Percentiles rank a stretch among this genome's conserved stretches.
phyloP scores from a whole-genome alignment of 2,113 vertebrate genomes.

The Monarcha castaneiventris region DNA sequence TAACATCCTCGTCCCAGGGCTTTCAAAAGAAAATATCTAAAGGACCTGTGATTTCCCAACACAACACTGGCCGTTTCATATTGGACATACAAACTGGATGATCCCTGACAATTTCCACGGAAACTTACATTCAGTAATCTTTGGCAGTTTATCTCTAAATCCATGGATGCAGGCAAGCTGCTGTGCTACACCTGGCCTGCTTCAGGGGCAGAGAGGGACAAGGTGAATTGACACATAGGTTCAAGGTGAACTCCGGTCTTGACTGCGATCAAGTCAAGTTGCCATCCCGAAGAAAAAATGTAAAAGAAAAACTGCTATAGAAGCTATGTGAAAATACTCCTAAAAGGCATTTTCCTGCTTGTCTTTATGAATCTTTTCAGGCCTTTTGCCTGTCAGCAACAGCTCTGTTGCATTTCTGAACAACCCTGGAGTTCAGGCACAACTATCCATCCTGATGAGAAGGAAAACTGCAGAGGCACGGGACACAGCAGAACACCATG shows the following conservation, averaged over 20 bases:
- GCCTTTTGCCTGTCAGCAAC: neutral
- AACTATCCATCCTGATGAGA: neutral
- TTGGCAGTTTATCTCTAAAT: neutral
- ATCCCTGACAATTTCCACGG: neutral
- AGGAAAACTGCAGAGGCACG: neutral
- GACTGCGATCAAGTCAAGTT: neutral
- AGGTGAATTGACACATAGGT: neutral
- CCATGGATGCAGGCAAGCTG: neutral
- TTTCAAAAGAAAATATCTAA: neutral
- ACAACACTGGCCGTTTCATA: neutral
- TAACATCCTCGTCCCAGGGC: neutral
- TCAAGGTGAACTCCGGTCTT: neutral
- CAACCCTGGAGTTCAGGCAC: neutral
- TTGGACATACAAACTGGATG: rapidly evolving
- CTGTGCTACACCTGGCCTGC: neutral
- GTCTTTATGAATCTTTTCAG: no score
- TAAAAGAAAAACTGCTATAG: neutral
- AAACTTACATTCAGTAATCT: neutral
- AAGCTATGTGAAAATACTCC: neutral
- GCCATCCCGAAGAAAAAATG: neutral
- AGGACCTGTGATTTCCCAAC: neutral
- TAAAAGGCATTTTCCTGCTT: neutral
- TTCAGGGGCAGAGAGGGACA: neutral
- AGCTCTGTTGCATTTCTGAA: neutral
- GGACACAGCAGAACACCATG: neutral